These are phyloP conservation scores for Psococerastis gibbosa DNA, from an alignment of 2,888 invertebrate species.

Conservation along the genomic window DNA sequence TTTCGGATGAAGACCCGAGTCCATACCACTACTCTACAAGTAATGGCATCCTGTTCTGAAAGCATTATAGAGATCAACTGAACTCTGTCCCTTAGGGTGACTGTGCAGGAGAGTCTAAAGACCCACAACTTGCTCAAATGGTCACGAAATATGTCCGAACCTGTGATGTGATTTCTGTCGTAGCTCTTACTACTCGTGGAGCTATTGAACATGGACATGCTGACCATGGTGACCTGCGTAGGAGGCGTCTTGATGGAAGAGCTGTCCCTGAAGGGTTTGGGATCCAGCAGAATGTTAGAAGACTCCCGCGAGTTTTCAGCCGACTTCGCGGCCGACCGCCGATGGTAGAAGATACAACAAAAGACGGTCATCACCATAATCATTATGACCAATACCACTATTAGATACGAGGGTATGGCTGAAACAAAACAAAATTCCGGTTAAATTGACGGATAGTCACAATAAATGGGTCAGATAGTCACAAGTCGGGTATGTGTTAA, in stretches of 20 bases:
- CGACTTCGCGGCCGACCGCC: constrained; percentile 29
- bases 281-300: constrained; percentile 44
- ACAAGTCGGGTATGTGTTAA: background rate
- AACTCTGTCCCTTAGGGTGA: no score
- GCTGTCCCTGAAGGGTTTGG: constrained; percentile 26
- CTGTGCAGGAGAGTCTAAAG: no score
- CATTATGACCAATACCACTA: constrained; percentile 34
- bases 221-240: constrained; percentile 26
- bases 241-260: constrained; percentile 14
- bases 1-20: no score
- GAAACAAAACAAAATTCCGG: constrained; percentile 17
- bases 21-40: no score
- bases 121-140: constrained; percentile 27
- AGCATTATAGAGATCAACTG: no score
- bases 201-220: constrained; percentile 41
- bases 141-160: constrained; percentile 26
- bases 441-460: no score
- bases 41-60: no score
- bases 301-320: constrained; percentile 39
- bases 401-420: constrained; percentile 34
- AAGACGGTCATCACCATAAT: constrained; percentile 32
- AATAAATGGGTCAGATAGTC: no score
- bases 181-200: constrained; percentile 37
- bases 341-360: constrained; percentile 33
- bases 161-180: constrained; percentile 49